Conservation (phyloP, 2,888 invertebrate genomes). For the Callosobruchus maculatus region DNA sequence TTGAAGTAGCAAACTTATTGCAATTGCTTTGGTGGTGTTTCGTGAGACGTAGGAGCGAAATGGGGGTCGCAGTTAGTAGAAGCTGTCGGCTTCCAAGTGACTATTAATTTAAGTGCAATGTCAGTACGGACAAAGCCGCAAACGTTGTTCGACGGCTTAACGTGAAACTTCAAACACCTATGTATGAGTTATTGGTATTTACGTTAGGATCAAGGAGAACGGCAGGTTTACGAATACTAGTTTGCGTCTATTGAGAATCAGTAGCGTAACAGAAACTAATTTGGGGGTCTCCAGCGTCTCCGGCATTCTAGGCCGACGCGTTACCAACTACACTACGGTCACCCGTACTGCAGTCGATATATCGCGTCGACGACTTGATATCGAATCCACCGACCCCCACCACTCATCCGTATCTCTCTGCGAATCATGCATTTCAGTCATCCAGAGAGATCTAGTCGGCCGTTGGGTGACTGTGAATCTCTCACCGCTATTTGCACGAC, state of each 20-base stretch:
- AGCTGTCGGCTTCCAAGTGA: background rate
- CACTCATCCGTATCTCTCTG: too few relatives aligned
- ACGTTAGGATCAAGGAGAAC: background rate
- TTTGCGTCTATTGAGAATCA: background rate
- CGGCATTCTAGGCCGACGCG: too few relatives aligned
- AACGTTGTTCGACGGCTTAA: background rate
- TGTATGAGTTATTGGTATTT: background rate
- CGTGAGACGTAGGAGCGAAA: background rate
- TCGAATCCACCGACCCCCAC: too few relatives aligned
- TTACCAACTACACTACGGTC: too few relatives aligned
- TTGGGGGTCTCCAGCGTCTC: too few relatives aligned
- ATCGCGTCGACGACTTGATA: too few relatives aligned
- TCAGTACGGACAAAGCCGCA: background rate
- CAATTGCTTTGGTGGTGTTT: background rate
- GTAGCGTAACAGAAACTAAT: background rate
- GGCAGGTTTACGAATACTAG: background rate
- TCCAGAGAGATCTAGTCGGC: too few relatives aligned
- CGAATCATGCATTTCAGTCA: too few relatives aligned
- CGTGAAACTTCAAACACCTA: background rate
- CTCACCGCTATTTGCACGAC: too few relatives aligned
- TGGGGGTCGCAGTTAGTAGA: background rate
- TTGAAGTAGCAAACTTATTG: background rate
- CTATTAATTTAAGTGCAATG: background rate
- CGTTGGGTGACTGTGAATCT: too few relatives aligned
- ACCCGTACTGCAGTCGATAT: too few relatives aligned